A percentile compares a stretch with the other conserved stretches of the same genome.
Conservation (phyloP, 2,113 vertebrate genomes). For the Ictidomys tridecemlineatus region DNA sequence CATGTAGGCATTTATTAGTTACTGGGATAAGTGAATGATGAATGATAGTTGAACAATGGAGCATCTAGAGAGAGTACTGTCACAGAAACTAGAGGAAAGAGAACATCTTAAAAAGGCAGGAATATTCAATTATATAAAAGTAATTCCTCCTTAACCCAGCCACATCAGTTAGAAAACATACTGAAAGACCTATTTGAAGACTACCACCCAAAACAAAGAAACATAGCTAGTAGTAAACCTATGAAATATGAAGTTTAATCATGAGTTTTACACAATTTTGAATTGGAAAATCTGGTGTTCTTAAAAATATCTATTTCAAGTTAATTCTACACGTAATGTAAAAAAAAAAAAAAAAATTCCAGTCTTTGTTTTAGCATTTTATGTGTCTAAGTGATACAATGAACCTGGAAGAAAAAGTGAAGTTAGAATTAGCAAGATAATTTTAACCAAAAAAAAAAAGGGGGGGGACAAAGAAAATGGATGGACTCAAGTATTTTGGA, state of each 20-base stretch:
- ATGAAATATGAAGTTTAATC: not conserved
- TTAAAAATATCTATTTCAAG: constrained; percentile 7
- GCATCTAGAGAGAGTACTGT: not conserved
- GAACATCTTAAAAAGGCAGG: not conserved
- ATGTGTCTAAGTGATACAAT: not conserved
- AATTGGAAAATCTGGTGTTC: not conserved
- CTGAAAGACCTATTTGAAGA: not conserved
- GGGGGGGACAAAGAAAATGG: not conserved
- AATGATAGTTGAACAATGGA: not conserved
- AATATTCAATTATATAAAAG: not conserved
- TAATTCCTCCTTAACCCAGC: not conserved
- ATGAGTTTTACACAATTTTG: not conserved
- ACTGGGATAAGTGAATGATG: not conserved
- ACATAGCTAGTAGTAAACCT: not conserved
- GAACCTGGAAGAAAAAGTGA: not conserved
- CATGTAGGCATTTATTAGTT: not conserved
- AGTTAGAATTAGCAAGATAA: not conserved
- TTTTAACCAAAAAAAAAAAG: not conserved
- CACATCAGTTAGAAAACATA: not conserved
- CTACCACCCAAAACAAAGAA: not conserved
- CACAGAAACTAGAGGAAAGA: not conserved
- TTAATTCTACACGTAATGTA: constrained; percentile 36
- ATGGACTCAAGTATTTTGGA: not conserved
- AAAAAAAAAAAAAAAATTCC: not conserved
- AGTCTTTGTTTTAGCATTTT: constrained; percentile 15